phyloP scores from a whole-genome alignment of 2,113 vertebrate genomes.

The Ondatra zibethicus region DNA sequence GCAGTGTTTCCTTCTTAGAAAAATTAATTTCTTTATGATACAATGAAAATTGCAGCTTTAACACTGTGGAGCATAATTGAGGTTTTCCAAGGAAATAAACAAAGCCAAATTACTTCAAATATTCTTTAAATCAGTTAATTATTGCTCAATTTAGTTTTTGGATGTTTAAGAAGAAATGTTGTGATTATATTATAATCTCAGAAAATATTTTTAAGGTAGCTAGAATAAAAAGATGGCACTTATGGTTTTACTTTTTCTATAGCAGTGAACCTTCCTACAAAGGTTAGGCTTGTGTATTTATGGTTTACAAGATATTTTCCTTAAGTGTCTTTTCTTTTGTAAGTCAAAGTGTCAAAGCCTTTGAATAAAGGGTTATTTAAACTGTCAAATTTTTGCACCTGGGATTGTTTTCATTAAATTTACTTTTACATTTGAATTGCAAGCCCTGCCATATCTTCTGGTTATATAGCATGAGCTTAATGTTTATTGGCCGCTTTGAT shows the following conservation, averaged over 20 bases:
- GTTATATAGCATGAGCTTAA: neutral
- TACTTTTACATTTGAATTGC: neutral
- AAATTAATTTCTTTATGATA: conserved; percentile 27
- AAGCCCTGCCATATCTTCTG: neutral
- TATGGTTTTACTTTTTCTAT: rapidly evolving
- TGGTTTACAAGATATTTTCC: neutral
- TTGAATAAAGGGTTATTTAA: neutral
- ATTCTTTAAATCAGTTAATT: neutral
- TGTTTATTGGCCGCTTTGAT: neutral
- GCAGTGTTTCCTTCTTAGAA: conserved; percentile 2
- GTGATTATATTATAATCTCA: neutral
- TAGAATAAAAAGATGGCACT: neutral
- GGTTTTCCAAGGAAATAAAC: neutral
- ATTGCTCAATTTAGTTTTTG: neutral
- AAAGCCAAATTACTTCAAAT: conserved; percentile 15
- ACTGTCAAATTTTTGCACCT: neutral
- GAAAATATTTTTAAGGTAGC: neutral
- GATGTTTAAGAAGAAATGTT: neutral
- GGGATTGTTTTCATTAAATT: neutral
- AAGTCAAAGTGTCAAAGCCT: neutral
- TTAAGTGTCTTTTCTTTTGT: neutral
- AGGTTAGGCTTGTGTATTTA: neutral
- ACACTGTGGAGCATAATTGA: neutral
- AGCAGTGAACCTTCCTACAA: neutral
- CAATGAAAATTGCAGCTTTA: neutral